phyloP scores from a whole-genome alignment of 2,797 vertebrate species.

The Furcifer pardalis region DNA sequence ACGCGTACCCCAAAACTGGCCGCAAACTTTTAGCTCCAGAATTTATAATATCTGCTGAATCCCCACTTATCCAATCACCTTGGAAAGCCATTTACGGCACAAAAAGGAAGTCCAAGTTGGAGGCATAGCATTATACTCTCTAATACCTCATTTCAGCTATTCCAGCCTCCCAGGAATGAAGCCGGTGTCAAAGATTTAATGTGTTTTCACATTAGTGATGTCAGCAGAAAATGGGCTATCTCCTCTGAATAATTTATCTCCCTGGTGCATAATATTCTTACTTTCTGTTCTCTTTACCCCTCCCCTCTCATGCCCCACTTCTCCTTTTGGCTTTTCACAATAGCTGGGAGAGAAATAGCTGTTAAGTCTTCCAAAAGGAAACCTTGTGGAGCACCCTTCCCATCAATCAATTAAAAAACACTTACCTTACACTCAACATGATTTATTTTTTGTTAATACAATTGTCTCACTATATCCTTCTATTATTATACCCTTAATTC shows the following conservation, averaged over 20 bases:
- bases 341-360: conserved; percentile 90
- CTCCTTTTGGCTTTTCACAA: conserved; percentile 86
- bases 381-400: conserved; percentile 87
- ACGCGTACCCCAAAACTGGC: too few relatives aligned
- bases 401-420: conserved; percentile 99
- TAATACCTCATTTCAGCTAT: conserved; percentile 78
- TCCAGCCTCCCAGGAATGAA: conserved; percentile 75
- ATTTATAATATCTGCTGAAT: conserved; percentile 21
- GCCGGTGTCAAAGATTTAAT: conserved; percentile 90
- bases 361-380: conserved; percentile 88
- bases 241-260: conserved; percentile 98
- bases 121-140: conserved; percentile 79
- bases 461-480: conserved; percentile 99
- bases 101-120: conserved; percentile 43
- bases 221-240: conserved; percentile 97
- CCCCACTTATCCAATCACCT: conserved; percentile 64
- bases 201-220: conserved; percentile 98
- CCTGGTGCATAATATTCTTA: conserved; percentile 89
- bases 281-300: conserved; percentile 58
- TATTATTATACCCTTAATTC: conserved; percentile 98
- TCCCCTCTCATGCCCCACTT: conserved; percentile 57
- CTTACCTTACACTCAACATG: conserved; percentile 99
- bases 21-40: conserved; percentile 19
- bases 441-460: conserved; percentile 99
- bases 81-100: conserved; percentile 57